Evolutionary conservation across 2,797 vertebrate species (phyloP).

Genomic region (Malurus splendens): DNA sequence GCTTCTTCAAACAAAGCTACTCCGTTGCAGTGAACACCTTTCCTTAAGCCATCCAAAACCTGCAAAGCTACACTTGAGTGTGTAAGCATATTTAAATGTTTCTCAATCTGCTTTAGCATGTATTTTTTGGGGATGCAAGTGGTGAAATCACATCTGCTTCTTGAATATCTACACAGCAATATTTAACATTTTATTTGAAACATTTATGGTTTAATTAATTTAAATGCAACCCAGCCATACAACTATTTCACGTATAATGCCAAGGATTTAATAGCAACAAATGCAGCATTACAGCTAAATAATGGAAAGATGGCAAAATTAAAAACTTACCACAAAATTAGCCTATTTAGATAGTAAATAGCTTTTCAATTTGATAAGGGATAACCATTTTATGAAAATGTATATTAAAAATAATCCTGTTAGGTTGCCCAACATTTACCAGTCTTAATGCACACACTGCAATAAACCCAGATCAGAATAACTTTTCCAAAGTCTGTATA

Average conservation of each 20-base stretch:
- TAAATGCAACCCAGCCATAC: background rate
- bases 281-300: background rate
- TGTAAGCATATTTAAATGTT: background rate
- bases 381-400: background rate
- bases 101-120: background rate
- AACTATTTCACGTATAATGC: background rate
- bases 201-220: slow-evolving; percentile 10
- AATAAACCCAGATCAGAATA: background rate
- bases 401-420: slow-evolving; percentile 20
- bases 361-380: background rate
- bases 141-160: background rate
- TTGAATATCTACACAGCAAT: background rate
- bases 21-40: background rate
- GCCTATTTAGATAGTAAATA: background rate
- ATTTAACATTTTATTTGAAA: background rate
- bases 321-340: slow-evolving; percentile 12
- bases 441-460: background rate
- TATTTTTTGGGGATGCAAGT: background rate
- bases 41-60: background rate
- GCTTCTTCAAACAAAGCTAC: background rate
- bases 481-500: background rate
- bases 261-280: background rate
- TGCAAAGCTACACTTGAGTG: background rate
- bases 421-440: background rate
- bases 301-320: background rate